These are phyloP conservation scores for Echinarachnius parma DNA, from an alignment of 53 echinoderm and acorn worm genomes.

Conservation along the genomic window DNA sequence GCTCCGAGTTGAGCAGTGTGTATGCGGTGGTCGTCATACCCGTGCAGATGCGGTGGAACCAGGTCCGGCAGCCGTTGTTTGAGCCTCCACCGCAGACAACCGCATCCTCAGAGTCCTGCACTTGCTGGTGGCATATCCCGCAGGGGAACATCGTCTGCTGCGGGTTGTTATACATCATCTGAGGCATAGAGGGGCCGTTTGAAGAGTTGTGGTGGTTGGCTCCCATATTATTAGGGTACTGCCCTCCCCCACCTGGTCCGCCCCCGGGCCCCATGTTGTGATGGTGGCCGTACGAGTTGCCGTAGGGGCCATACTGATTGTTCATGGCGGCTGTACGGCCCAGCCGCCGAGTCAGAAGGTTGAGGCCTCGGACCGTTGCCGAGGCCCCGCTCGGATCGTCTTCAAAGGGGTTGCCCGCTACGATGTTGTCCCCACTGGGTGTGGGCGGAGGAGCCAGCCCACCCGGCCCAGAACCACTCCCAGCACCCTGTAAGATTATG, in stretches of 20 bases:
- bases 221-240: conserved; percentile 56
- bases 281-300: conserved; percentile 56
- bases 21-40: conserved; percentile 85
- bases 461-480: conserved; percentile 26
- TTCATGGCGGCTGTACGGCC: conserved; percentile 69
- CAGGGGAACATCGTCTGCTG: conserved; percentile 68
- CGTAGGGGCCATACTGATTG: conserved; percentile 65
- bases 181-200: conserved; percentile 79
- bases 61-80: conserved; percentile 73
- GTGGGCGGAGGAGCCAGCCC: conserved; percentile 70
- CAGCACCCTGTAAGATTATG: conserved; percentile 8
- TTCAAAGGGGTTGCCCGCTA: conserved; percentile 88
- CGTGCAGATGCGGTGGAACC: conserved; percentile 91
- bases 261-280: conserved; percentile 31
- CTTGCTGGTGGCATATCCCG: conserved; percentile 81
- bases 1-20: conserved; percentile 74
- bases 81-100: conserved; percentile 85
- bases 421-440: conserved; percentile 73
- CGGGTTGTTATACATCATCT: conserved; percentile 71
- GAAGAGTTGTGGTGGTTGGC: conserved; percentile 52
- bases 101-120: conserved; percentile 82
- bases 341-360: conserved; percentile 53
- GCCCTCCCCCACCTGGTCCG: conserved; percentile 1
- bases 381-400: conserved; percentile 68
- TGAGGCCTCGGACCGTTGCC: conserved; percentile 49